phyloP scores from a whole-genome alignment of 1,140 invertebrate species.

The Procambarus virginalis region DNA sequence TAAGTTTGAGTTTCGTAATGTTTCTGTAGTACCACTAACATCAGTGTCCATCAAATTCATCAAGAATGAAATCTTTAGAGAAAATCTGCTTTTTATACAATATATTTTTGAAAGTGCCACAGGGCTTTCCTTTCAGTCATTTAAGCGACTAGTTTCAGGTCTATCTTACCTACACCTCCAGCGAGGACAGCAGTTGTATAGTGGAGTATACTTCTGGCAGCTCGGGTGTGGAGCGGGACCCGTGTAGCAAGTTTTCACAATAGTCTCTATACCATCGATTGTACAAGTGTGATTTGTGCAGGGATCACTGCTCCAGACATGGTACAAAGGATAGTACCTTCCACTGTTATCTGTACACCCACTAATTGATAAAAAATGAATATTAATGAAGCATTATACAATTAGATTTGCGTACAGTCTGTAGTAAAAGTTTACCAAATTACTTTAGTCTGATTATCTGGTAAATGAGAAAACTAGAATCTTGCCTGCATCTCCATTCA shows the following conservation, averaged over 20 bases:
- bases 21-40: too few relatives aligned
- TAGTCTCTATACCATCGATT: background rate
- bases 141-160: too few relatives aligned
- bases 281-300: constrained; percentile 17
- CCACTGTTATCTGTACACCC: background rate
- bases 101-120: too few relatives aligned
- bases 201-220: background rate
- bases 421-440: too few relatives aligned
- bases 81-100: too few relatives aligned
- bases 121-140: too few relatives aligned
- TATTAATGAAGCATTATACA: too few relatives aligned
- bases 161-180: background rate
- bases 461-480: background rate
- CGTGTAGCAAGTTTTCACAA: background rate
- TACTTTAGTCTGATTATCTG: too few relatives aligned
- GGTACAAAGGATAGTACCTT: background rate
- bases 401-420: too few relatives aligned
- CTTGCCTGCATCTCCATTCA: constrained; percentile 19
- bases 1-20: too few relatives aligned
- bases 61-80: too few relatives aligned
- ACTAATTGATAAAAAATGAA: background rate
- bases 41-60: too few relatives aligned
- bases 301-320: constrained; percentile 9
- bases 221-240: background rate
- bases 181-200: background rate